Conservation (phyloP, 2,797 vertebrate genomes). For the Poeciliopsis gracilis region DNA sequence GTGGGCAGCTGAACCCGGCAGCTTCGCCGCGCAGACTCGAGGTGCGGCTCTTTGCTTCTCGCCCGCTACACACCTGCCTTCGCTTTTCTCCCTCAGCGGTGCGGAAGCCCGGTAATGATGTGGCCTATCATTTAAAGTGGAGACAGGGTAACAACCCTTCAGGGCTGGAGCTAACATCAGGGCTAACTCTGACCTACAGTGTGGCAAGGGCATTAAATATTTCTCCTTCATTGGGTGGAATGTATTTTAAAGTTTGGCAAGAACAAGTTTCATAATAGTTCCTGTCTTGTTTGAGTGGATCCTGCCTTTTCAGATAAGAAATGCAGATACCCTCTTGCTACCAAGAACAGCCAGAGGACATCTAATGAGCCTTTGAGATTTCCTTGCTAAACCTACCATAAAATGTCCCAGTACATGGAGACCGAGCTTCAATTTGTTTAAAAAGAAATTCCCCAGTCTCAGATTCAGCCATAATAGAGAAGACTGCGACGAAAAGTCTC, state of each 20-base stretch:
- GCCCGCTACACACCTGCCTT: slow-evolving; percentile 55
- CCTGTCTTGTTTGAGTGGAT: slow-evolving; percentile 78
- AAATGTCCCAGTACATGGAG: slow-evolving; percentile 70
- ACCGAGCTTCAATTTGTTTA: slow-evolving; percentile 71
- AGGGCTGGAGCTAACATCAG: slow-evolving; percentile 60
- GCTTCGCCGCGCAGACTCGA: slow-evolving; percentile 59
- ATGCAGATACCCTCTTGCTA: slow-evolving; percentile 81
- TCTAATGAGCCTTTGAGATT: slow-evolving; percentile 85
- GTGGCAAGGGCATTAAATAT: slow-evolving; percentile 71
- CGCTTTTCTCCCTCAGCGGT: slow-evolving; percentile 55
- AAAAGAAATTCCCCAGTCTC: slow-evolving; percentile 66
- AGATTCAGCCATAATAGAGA: slow-evolving; percentile 74
- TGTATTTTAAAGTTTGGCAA: slow-evolving; percentile 75
- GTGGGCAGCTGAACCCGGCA: slow-evolving; percentile 70
- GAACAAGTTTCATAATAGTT: slow-evolving; percentile 73
- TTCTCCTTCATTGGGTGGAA: slow-evolving; percentile 56
- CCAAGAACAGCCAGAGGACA: slow-evolving; percentile 71
- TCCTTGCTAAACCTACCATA: slow-evolving; percentile 79
- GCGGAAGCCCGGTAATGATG: slow-evolving; percentile 79
- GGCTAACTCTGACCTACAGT: slow-evolving; percentile 52
- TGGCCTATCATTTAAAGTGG: slow-evolving; percentile 76
- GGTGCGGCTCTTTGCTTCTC: slow-evolving; percentile 49
- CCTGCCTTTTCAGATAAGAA: slow-evolving; percentile 78
- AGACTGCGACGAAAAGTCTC: slow-evolving; percentile 60
- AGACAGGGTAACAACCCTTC: slow-evolving; percentile 61